Conservation (phyloP, 2,797 vertebrate genomes). For the Enteromius unitaeniatus region DNA sequence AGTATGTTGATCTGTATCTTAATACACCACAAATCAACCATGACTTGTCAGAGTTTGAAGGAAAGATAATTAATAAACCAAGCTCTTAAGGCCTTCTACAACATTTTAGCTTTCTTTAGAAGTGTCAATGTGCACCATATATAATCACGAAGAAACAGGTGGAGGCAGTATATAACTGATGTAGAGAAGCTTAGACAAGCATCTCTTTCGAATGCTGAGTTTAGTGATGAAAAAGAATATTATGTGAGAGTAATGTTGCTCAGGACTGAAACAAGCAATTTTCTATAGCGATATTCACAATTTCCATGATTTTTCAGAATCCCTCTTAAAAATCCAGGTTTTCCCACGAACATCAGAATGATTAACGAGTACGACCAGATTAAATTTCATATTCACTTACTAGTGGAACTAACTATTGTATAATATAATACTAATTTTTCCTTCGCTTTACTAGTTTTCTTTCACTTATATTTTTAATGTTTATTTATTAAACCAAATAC, state of each 20-base stretch:
- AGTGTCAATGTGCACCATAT: not conserved
- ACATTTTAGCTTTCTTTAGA: constrained; percentile 13
- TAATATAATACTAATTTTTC: too few species aligned
- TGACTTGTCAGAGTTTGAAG: constrained; percentile 1
- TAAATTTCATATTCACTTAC: too few species aligned
- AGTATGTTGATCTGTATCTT: constrained; percentile 53
- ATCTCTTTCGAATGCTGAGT: not conserved
- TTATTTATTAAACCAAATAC: too few species aligned
- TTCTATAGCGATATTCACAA: not conserved
- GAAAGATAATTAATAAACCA: not conserved
- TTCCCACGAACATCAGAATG: too few species aligned
- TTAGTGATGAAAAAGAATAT: not conserved
- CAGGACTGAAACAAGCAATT: not conserved
- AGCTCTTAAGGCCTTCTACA: constrained; percentile 25
- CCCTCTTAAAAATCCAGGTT: too few species aligned
- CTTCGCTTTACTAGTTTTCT: too few species aligned
- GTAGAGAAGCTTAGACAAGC: not conserved
- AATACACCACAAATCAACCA: constrained; percentile 61
- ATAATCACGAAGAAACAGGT: constrained; percentile 29
- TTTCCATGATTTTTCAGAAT: not conserved
- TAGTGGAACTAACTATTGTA: too few species aligned
- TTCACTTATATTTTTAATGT: too few species aligned
- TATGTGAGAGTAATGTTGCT: not conserved
- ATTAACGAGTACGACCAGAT: too few species aligned
- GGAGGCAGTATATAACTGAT: constrained; percentile 6